Conservation (phyloP, 2,797 vertebrate species). For the Galago senegalensis region DNA sequence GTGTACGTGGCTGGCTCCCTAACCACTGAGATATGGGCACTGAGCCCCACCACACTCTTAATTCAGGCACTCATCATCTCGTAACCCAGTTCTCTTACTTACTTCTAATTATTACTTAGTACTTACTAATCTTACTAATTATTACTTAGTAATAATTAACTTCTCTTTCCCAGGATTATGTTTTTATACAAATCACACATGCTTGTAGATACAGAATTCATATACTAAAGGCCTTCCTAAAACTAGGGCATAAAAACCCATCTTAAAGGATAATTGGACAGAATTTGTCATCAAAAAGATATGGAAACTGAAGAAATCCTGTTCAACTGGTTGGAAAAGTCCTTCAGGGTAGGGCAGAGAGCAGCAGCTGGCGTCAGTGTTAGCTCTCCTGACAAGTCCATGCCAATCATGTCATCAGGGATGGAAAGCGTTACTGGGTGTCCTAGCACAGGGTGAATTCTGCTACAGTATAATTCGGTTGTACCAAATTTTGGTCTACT, state of each 20-base stretch:
- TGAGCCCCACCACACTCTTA: not conserved
- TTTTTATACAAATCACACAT: conserved; percentile 47
- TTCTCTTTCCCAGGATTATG: not conserved
- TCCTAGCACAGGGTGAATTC: conserved; percentile 84
- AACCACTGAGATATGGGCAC: too few relatives aligned
- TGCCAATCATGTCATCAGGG: conserved; percentile 59
- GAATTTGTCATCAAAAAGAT: conserved; percentile 83
- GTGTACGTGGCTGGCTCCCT: too few relatives aligned
- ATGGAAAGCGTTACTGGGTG: conserved; percentile 73
- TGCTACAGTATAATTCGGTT: conserved; percentile 67
- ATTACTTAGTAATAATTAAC: not conserved
- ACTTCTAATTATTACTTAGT: not conserved
- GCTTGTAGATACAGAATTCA: conserved; percentile 40
- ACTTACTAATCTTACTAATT: too few relatives aligned
- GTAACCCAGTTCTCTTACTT: not conserved
- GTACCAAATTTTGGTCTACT: conserved; percentile 56
- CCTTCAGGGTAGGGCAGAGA: conserved; percentile 81
- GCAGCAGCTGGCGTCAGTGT: conserved; percentile 78
- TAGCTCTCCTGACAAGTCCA: conserved; percentile 74
- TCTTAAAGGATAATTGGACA: conserved; percentile 58
- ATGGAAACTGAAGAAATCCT: conserved; percentile 82
- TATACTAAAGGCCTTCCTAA: conserved; percentile 13
- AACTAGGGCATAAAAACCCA: conserved; percentile 11
- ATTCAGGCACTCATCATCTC: not conserved
- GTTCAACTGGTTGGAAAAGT: conserved; percentile 65